Conservation (phyloP, 2,113 vertebrate genomes). For the Callipepla californica region DNA sequence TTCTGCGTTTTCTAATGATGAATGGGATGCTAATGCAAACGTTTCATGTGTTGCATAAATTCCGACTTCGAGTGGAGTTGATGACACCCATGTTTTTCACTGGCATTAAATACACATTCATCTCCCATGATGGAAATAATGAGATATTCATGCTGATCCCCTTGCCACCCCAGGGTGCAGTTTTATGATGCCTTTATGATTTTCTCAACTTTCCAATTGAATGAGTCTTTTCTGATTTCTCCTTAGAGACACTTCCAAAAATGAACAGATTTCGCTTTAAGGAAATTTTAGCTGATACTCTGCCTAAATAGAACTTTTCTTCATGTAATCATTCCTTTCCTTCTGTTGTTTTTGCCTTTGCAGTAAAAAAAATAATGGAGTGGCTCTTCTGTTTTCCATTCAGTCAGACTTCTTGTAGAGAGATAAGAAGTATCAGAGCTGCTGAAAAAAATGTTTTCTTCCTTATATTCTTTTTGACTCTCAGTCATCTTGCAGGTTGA, state of each 20-base stretch:
- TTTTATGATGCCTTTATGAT: neutral
- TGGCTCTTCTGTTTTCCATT: neutral
- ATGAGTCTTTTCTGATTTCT: neutral
- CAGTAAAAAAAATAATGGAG: neutral
- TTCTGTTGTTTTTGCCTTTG: neutral
- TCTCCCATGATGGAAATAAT: neutral
- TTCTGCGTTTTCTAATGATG: neutral
- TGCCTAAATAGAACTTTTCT: neutral
- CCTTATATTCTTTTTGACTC: neutral
- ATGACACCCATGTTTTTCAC: neutral
- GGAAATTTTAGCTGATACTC: neutral
- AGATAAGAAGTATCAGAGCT: neutral
- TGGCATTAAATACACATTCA: neutral
- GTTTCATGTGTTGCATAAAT: neutral
- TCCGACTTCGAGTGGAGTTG: neutral
- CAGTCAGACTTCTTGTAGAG: neutral
- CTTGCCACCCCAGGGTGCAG: neutral
- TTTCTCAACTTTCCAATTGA: neutral
- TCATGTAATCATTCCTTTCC: neutral
- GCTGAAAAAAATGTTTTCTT: constrained; percentile 5
- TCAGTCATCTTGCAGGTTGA: neutral
- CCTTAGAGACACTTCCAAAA: neutral
- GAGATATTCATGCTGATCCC: neutral
- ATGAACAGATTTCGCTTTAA: neutral
- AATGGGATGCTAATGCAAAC: neutral